phyloP scores from a whole-genome alignment of 1,140 invertebrate genomes.

The Drosophila guanche region DNA sequence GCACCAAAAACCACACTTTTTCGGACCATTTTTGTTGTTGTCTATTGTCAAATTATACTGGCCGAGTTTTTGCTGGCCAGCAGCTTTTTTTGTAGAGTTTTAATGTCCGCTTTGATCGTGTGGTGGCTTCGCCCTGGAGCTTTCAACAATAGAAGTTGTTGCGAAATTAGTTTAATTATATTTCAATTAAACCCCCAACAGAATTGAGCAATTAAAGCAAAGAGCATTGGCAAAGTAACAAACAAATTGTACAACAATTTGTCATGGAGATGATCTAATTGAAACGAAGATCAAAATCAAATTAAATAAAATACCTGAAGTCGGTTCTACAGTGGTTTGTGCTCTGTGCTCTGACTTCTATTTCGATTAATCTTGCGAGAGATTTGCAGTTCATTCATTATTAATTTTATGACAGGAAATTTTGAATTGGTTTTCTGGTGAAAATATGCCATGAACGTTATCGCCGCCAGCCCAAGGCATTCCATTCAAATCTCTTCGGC shows the following conservation, averaged over 20 bases:
- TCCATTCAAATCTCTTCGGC: too few species aligned
- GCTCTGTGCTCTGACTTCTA: too few species aligned
- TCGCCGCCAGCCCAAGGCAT: too few species aligned
- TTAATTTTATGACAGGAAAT: too few species aligned
- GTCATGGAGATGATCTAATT: constrained; percentile 12
- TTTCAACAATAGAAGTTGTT: constrained; percentile 5
- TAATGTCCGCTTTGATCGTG: constrained; percentile 5
- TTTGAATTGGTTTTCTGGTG: too few species aligned
- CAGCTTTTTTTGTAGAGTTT: constrained; percentile 6
- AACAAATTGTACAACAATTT: background rate
- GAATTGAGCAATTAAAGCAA: constrained; percentile 39
- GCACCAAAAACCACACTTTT: constrained; percentile 1
- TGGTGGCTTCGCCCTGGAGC: constrained; percentile 2
- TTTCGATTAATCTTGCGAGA: too few species aligned
- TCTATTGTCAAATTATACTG: constrained; percentile 57
- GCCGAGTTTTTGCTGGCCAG: constrained; percentile 35
- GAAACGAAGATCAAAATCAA: constrained; percentile 17
- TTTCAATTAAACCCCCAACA: constrained; percentile 19
- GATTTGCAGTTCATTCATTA: too few species aligned
- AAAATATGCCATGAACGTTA: too few species aligned
- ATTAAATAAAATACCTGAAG: too few species aligned
- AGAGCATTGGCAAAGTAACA: constrained; percentile 16
- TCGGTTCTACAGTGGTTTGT: too few species aligned
- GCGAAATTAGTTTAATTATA: constrained; percentile 45
- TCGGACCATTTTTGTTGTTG: constrained; percentile 7